These are phyloP conservation scores for Balanococcus diminutus DNA, from an alignment of 2,888 invertebrate genomes.

Conservation along the genomic window DNA sequence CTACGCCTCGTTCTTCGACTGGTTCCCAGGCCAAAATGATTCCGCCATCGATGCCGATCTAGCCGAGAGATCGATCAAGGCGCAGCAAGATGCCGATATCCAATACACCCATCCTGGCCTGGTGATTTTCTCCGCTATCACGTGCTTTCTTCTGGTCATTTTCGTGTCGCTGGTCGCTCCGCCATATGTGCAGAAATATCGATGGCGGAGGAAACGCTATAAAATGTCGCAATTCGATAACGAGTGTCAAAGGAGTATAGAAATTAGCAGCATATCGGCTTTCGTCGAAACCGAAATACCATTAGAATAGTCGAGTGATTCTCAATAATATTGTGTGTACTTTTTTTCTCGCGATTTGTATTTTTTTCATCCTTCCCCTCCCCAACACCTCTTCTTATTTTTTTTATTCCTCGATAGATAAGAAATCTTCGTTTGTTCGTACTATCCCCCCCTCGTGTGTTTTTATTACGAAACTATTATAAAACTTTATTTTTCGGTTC, in stretches of 20 bases:
- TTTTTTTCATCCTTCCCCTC: no score
- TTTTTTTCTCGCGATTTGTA: background rate
- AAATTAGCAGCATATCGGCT: constrained; percentile 52
- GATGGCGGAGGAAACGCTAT: constrained; percentile 36
- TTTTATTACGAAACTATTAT: no score
- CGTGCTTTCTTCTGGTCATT: constrained; percentile 27
- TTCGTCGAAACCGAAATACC: constrained; percentile 50
- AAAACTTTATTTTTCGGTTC: no score
- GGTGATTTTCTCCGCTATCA: constrained; percentile 29
- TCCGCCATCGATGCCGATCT: background rate
- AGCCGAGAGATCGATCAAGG: constrained; percentile 2
- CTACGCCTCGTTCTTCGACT: constrained; percentile 42
- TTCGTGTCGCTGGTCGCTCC: constrained; percentile 41
- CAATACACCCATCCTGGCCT: constrained; percentile 45
- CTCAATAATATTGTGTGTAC: constrained; percentile 27
- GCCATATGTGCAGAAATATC: constrained; percentile 38
- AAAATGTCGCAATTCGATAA: constrained; percentile 39
- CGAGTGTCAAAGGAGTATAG: constrained; percentile 45
- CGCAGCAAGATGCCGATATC: background rate
- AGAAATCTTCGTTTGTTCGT: no score
- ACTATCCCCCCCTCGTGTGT: no score
- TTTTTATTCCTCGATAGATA: background rate
- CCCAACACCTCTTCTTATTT: no score
- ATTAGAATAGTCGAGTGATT: constrained; percentile 43
- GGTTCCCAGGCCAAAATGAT: constrained; percentile 41